Conservation (phyloP, 2,888 invertebrate genomes). For the Stomorhina lunata region DNA sequence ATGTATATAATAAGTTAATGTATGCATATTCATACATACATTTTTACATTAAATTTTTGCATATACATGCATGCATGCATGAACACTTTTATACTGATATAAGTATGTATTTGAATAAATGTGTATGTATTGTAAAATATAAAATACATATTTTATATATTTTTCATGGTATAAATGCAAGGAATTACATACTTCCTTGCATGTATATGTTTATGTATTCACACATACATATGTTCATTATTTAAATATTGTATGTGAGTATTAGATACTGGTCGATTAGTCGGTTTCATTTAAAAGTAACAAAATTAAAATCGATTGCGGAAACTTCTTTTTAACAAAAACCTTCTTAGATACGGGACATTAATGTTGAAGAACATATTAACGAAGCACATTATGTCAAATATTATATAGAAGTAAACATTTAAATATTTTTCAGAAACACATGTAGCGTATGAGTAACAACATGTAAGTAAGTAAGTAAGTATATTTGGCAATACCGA, state of each 20-base stretch:
- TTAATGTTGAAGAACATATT: background rate
- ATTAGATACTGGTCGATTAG: background rate
- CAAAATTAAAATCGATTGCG: background rate
- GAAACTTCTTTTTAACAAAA: background rate
- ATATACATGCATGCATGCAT: slow-evolving; percentile 8
- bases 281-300: background rate
- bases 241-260: background rate
- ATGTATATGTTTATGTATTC: background rate
- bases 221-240: background rate
- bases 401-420: too few relatives aligned
- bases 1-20: background rate
- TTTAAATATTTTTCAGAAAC: too few relatives aligned
- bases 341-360: too few relatives aligned
- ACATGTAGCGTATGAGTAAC: too few relatives aligned
- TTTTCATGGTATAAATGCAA: slow-evolving; percentile 12
- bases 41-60: slow-evolving; percentile 42
- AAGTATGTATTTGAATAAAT: too few relatives aligned
- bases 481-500: too few relatives aligned
- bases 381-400: too few relatives aligned
- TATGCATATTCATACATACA: background rate
- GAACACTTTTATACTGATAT: background rate
- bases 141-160: background rate
- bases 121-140: background rate
- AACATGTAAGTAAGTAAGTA: too few relatives aligned
- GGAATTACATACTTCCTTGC: background rate